A percentile compares a stretch with the other conserved stretches of the same genome.
Conservation (phyloP, 2,888 invertebrate species). For the Dorcus parallelipipedus region DNA sequence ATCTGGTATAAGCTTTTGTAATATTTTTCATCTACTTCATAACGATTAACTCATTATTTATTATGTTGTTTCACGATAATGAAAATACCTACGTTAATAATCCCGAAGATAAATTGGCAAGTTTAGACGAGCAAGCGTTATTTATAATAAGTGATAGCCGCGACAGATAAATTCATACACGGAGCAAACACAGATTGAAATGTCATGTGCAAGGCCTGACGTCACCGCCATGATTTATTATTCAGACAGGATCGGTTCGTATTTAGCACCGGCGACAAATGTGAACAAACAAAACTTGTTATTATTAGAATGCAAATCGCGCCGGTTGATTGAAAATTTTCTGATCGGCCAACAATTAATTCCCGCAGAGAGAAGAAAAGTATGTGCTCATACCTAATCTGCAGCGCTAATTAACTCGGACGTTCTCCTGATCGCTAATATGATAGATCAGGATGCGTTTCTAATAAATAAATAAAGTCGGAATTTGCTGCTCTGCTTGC, state of each 20-base stretch:
- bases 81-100: slow-evolving; percentile 18
- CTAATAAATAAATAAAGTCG: too few species aligned
- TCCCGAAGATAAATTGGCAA: slow-evolving; percentile 23
- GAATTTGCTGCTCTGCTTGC: too few species aligned
- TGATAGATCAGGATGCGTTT: too few species aligned
- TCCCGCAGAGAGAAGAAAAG: background rate
- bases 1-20: background rate
- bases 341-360: background rate
- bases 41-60: slow-evolving; percentile 8
- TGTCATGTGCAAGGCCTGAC: slow-evolving; percentile 19
- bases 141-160: slow-evolving; percentile 25
- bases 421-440: too few species aligned
- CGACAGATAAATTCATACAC: slow-evolving; percentile 19
- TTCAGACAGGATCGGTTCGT: background rate
- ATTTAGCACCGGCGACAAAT: slow-evolving; percentile 2
- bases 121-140: slow-evolving; percentile 21
- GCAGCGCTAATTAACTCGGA: too few species aligned
- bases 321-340: background rate
- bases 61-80: slow-evolving; percentile 12
- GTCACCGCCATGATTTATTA: slow-evolving; percentile 15
- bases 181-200: slow-evolving; percentile 22
- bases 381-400: too few species aligned
- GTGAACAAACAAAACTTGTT: background rate
- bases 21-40: background rate
- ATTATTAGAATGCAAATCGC: background rate